A percentile compares a stretch with the other conserved stretches of the same genome.
These are phyloP conservation scores for Apis florea DNA, from an alignment of 1,140 invertebrate species.

Conservation along the genomic window DNA sequence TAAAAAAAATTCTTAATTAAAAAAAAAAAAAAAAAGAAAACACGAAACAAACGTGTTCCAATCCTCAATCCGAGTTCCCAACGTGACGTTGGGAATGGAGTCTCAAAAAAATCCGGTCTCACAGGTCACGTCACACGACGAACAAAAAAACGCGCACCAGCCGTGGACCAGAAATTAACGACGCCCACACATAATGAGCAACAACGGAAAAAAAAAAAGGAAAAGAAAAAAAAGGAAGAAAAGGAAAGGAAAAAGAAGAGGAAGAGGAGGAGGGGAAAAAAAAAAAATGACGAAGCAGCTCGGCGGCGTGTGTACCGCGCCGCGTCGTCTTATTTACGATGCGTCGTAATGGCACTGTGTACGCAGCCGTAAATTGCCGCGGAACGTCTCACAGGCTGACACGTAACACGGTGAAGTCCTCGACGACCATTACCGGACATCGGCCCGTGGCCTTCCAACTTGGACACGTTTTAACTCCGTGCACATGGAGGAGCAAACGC, in stretches of 20 bases:
- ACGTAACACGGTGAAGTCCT: constrained; percentile 64
- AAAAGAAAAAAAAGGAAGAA: too few relatives aligned
- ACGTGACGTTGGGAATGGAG: neutral
- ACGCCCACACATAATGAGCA: constrained; percentile 27
- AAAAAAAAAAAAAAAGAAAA: too few relatives aligned
- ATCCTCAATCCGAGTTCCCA: too few relatives aligned
- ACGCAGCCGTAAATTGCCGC: constrained; percentile 65
- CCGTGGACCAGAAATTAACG: constrained; percentile 31
- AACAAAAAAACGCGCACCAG: neutral
- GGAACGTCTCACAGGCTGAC: constrained; percentile 65
- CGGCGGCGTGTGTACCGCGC: neutral
- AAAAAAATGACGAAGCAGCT: constrained; percentile 27
- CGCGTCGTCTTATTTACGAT: constrained; percentile 60
- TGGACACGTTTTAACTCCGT: constrained; percentile 61
- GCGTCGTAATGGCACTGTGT: constrained; percentile 58
- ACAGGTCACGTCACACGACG: neutral
- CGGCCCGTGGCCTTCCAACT: constrained; percentile 68
- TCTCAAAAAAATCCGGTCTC: neutral
- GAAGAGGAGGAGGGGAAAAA: too few relatives aligned
- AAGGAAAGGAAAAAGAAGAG: too few relatives aligned
- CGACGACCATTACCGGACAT: constrained; percentile 67
- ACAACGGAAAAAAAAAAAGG: too few relatives aligned
- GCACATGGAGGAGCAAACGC: constrained; percentile 53
- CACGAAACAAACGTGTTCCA: too few relatives aligned
- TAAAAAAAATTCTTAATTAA: too few relatives aligned